Percentiles rank a stretch among this genome's conserved stretches.
Evolutionary conservation across 2,888 invertebrate species (phyloP).

Genomic region (Drosophila imparisetae): DNA sequence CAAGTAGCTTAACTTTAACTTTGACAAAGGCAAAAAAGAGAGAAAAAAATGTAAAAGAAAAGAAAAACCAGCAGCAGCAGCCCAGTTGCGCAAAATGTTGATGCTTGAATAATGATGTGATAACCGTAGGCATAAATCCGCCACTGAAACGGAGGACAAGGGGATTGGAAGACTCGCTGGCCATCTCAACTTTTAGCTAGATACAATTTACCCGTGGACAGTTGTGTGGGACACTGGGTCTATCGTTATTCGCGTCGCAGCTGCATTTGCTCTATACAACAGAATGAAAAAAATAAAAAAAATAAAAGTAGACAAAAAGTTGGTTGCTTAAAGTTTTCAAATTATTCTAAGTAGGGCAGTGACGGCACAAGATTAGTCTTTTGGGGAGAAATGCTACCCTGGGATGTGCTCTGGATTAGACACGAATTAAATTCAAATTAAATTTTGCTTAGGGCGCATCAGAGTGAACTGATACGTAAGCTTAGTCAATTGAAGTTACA

Average conservation of each 20-base stretch:
- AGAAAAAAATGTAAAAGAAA: constrained; percentile 6
- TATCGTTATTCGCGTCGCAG: constrained; percentile 59
- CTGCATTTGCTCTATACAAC: constrained; percentile 57
- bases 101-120: constrained; percentile 80
- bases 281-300: neutral
- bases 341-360: constrained; percentile 77
- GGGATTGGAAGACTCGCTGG: constrained; percentile 3
- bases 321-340: constrained; percentile 75
- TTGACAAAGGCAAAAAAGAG: constrained; percentile 68
- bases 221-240: constrained; percentile 14
- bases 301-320: constrained; percentile 28
- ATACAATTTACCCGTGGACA: constrained; percentile 60
- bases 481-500: constrained; percentile 59
- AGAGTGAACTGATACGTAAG: constrained; percentile 74
- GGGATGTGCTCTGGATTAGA: constrained; percentile 47
- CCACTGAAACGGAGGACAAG: constrained; percentile 31
- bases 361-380: constrained; percentile 64
- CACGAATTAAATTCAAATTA: constrained; percentile 74
- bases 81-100: constrained; percentile 67
- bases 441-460: constrained; percentile 71
- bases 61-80: constrained; percentile 36
- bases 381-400: constrained; percentile 39
- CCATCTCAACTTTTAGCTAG: constrained; percentile 52
- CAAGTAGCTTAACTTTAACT: constrained; percentile 78
- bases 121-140: constrained; percentile 80